Percentiles rank a stretch among this genome's conserved stretches.
Evolutionary conservation across 2,113 vertebrate genomes (phyloP).

Genomic region (Toxostoma redivivum): DNA sequence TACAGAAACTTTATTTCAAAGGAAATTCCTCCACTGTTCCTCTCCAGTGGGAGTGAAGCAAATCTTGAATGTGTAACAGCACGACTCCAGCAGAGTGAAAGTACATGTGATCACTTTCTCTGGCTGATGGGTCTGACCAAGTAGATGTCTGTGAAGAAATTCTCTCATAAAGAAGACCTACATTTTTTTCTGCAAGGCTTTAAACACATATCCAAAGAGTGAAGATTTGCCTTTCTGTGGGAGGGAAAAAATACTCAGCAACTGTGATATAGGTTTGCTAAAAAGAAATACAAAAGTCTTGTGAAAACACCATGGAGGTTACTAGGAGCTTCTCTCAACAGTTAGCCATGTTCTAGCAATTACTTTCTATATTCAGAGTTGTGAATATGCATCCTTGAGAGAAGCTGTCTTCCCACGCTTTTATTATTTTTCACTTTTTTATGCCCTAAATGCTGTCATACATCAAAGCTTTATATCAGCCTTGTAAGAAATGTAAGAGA

Average conservation of each 20-base stretch:
- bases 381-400: background rate
- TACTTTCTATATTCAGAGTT: background rate
- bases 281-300: background rate
- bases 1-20: background rate
- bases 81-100: background rate
- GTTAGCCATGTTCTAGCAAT: background rate
- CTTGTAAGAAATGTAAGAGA: constrained; percentile 30
- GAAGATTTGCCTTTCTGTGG: background rate
- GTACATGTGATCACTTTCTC: accelerated
- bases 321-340: background rate
- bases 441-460: constrained; percentile 14
- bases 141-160: background rate
- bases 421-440: constrained; percentile 23
- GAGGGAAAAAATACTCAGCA: accelerated
- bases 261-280: background rate
- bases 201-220: background rate
- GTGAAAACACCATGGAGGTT: background rate
- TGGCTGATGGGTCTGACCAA: background rate
- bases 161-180: background rate
- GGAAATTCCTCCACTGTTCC: background rate
- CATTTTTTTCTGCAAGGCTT: background rate
- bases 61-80: background rate
- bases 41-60: background rate
- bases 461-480: constrained; percentile 17
- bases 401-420: constrained; percentile 15